Evolutionary conservation across 2,797 vertebrate genomes (phyloP), one percentile per base, ranked within the genome.

Genomic region (Hybognathus amarus): DNA sequence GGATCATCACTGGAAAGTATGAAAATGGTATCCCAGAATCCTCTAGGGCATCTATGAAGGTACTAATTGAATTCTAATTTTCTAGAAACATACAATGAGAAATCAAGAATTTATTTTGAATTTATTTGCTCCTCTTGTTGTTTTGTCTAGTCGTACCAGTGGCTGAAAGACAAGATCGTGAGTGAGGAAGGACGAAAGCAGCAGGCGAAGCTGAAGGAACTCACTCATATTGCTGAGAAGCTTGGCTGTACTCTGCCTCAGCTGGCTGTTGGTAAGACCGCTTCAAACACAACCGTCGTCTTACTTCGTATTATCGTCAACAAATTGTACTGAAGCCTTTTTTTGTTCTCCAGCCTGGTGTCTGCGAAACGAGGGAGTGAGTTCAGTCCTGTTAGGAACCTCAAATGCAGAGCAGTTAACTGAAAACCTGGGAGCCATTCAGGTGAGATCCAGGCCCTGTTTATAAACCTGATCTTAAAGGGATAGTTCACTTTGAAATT

Each of bases 361-460:
- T 91, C 93, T 99, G 88, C 94, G 98, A 87, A 99, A 98, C 0
- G 98, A 99, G 89, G 98, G 98, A 0, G 98, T 99, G 91, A 99
- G 98, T 88, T 99, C 98, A 0, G 98, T 99, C 63, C 96, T 99
- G 0, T 90, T 99, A 84, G 98, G 98, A 90, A 97, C 98, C 1
- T 99, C 98, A 84, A 99, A 95, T 91, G 97, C 98, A 0, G 96
- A 98, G 82, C 98, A 99, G 92, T 96, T 99, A 83, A 97, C 97
- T 0, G 98, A 99, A 92, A 99, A 99, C 93, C 96, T 99, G 0
- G 98, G 98, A 85, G 98, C 98, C 93, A 99, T 99, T 88, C 98
- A 99, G 97, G 98, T 95, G 90, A 93, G 93, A 63, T 63, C 13
- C 1, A 7, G 0, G 52, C 7, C 20, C 18, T 20, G 20, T 54